Evolutionary conservation across 2,797 vertebrate species (phyloP).

Genomic region (Galago senegalensis): DNA sequence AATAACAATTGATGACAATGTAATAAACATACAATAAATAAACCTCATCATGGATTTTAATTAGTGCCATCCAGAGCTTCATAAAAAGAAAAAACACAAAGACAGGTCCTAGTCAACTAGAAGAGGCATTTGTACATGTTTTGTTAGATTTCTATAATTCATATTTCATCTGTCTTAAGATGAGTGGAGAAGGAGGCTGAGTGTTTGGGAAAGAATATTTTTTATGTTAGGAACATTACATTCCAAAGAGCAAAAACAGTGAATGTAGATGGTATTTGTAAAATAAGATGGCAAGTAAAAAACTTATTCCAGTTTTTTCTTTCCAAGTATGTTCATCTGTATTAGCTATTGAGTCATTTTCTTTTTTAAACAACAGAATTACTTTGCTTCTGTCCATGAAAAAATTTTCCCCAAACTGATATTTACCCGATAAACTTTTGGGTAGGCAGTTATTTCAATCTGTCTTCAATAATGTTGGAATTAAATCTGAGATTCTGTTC

Average conservation of each 20-base stretch:
- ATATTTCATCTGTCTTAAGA: background rate
- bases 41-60: background rate
- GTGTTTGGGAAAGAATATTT: background rate
- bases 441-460: background rate
- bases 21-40: conserved; percentile 8
- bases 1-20: background rate
- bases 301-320: background rate
- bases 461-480: conserved; percentile 9
- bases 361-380: conserved; percentile 2
- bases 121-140: background rate
- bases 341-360: background rate
- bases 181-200: background rate
- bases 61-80: background rate
- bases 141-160: background rate
- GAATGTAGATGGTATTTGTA: background rate
- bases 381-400: background rate
- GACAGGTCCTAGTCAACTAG: background rate
- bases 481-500: background rate
- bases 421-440: background rate
- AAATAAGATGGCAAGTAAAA: conserved; percentile 42
- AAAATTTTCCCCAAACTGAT: conserved; percentile 10
- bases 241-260: background rate
- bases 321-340: background rate
- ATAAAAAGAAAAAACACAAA: background rate
- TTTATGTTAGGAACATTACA: background rate